These are phyloP conservation scores for Leptocoma aspasia DNA, from an alignment of 2,113 vertebrate species.

Conservation along the genomic window DNA sequence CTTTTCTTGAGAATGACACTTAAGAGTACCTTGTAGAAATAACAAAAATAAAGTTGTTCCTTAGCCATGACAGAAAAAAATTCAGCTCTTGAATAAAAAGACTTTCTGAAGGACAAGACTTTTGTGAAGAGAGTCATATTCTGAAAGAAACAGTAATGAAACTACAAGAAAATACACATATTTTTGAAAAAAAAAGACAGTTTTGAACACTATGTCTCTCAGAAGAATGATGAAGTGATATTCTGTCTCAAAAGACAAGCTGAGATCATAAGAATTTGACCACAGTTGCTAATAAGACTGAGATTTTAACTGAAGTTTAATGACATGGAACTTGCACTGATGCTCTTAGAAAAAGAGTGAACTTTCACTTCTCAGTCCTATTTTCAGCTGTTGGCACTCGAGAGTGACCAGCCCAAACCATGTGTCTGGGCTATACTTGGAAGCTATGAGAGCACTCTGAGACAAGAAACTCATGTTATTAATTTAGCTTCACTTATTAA, in stretches of 20 bases:
- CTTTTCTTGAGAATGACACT: neutral
- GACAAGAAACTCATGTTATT: neutral
- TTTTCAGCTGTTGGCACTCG: neutral
- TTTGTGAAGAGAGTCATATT: neutral
- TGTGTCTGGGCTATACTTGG: neutral
- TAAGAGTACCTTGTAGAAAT: neutral
- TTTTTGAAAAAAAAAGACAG: neutral
- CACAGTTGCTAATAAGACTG: neutral
- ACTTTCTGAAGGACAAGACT: neutral
- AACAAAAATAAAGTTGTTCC: neutral
- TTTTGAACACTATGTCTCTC: neutral
- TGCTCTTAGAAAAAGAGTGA: neutral
- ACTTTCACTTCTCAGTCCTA: neutral
- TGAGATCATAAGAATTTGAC: neutral
- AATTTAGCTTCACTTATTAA: neutral
- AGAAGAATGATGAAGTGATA: neutral
- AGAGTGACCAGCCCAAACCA: neutral
- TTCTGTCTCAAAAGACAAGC: neutral
- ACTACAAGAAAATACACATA: neutral
- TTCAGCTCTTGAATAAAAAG: neutral
- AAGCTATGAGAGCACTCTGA: neutral
- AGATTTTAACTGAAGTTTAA: neutral
- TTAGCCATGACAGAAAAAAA: neutral
- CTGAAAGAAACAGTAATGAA: neutral
- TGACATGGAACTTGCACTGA: neutral